Evolutionary conservation across 2,888 invertebrate species (phyloP), one percentile per base, ranked within the genome.

Genomic region (Drosophila demipolita): DNA sequence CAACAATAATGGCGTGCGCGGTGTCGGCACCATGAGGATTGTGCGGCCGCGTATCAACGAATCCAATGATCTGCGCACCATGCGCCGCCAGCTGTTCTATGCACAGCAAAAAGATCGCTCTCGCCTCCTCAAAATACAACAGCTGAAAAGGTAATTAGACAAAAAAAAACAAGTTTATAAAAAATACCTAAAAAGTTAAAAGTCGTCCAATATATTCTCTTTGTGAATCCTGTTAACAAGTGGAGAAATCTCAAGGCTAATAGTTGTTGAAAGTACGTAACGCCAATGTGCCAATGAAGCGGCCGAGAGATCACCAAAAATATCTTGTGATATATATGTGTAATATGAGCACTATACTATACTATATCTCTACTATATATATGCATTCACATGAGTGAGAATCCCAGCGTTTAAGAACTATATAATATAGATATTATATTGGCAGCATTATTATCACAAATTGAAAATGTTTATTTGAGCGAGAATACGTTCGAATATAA

Each of bases 81-180:
- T 93, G 93, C 92, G 93, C 74, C 90, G 91, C 71, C 92, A 92
- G 83, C 84, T 93, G 68, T 76, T 93, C 68, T 88, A 91, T 79
- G 92, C 93, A 50, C 91, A 91, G 78, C 92, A 93, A 70, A 93
- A 92, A 91, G 93, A 93, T 86, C 91, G 92, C 69, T 91, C 91
- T 66, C 91, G 93, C 75, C 82, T 92, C 72, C 82, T 93, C 68
- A 93, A 93, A 85, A 93, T 93, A 80, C 92, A 93, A 86, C 92
- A 91, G 72, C 79, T 93, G 83, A 92, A 93, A 92, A 93, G 93
- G 93, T 93, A 93, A 92, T 78, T 90, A 85, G 66, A 71, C 69
- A 69, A 77, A 53, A 57, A 53, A 53, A 48, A 63, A 72, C 32
- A 29, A 29, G 54, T 38, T 70, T 71, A 66, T 72, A 75, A 75